These are phyloP conservation scores for Trisateles emortualis DNA, from an alignment of 2,888 invertebrate genomes.

Conservation along the genomic window DNA sequence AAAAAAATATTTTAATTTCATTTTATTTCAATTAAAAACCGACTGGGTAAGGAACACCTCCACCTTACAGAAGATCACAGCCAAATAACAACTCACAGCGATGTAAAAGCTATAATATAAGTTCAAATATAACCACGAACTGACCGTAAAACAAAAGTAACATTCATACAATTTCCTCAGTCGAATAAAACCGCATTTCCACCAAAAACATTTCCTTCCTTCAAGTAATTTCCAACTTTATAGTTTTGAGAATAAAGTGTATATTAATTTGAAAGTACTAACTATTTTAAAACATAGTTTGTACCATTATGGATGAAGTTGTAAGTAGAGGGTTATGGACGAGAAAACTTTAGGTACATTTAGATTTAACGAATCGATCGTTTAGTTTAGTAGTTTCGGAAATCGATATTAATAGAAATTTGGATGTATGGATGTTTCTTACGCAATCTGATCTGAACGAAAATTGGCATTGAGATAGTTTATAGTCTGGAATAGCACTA, in stretches of 20 bases:
- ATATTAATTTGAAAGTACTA: neutral
- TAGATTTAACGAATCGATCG: slow-evolving; percentile 22
- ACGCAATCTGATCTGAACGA: too few relatives aligned
- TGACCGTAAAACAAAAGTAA: neutral
- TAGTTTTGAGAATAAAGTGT: neutral
- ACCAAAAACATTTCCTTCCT: neutral
- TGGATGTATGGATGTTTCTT: too few relatives aligned
- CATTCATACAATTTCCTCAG: slow-evolving; percentile 3
- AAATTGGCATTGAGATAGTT: too few relatives aligned
- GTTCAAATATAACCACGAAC: neutral
- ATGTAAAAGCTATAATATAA: too few relatives aligned
- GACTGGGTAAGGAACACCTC: too few relatives aligned
- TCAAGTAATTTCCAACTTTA: slow-evolving; percentile 11
- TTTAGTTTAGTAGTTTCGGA: too few relatives aligned
- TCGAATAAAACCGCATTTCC: slow-evolving; percentile 3
- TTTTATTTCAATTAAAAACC: too few relatives aligned
- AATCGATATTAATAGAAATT: too few relatives aligned
- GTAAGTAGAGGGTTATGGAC: slow-evolving; percentile 15
- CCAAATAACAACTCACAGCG: too few relatives aligned
- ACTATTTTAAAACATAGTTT: slow-evolving; percentile 16
- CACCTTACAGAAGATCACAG: too few relatives aligned
- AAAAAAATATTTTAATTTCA: too few relatives aligned
- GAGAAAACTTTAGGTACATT: slow-evolving; percentile 18
- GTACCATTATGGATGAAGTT: slow-evolving; percentile 18
- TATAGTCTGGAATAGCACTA: too few relatives aligned